Base-by-base conservation (phyloP, 1,140 invertebrate species). In the Portunus trituberculatus region DNA sequence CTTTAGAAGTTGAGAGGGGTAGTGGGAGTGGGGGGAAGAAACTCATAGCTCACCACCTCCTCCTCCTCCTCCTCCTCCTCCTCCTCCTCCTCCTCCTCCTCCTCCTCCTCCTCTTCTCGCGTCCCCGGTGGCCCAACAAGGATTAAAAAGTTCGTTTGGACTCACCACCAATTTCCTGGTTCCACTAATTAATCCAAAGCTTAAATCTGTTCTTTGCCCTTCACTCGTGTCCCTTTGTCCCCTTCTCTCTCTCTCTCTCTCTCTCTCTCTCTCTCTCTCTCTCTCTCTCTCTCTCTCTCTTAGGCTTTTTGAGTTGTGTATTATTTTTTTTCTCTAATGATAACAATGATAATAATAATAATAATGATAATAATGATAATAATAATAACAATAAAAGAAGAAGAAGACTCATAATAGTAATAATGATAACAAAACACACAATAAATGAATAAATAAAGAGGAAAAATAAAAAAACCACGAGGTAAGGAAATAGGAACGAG, bases 351-450 rank as follows among this genome's bases (percentile, higher is more conserved):
- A 59, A 12, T 76, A 76, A 76, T 76, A n/a, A 76, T 76, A 76
- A 76, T n/a, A 76, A 76, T 76, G n/a, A 76, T 76, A n/a, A 76
- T 76, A 76, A 76, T 76, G n/a, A 76, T 76, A 76, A 76, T 76
- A 76, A 76, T 76, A 76, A 76, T 76, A 76, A 76, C n/a, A 76
- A 76, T 76, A 76, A 76, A 76, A 76, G 7, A 76, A 76, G 7
- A 76, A 76, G 7, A 76, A 52, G 6, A 52, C 6, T 52, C 6
- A 52, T 52, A 52, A 76, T 76, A 76, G 20, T 76, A 76, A n/a
- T 76, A 76, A 76, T 76, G 20, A 76, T n/a, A 76, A 76, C 20
- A 76, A 6, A 39, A 59, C 12, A 20, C 52, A 59, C 52, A 59
- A 12, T 59, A 1, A 59, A 59, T 10, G 12, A 59, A 59, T 59